A percentile compares a stretch with the other conserved stretches of the same genome.
Evolutionary conservation across 2,113 vertebrate genomes (phyloP).

Genomic region (Psilopogon haemacephalus): DNA sequence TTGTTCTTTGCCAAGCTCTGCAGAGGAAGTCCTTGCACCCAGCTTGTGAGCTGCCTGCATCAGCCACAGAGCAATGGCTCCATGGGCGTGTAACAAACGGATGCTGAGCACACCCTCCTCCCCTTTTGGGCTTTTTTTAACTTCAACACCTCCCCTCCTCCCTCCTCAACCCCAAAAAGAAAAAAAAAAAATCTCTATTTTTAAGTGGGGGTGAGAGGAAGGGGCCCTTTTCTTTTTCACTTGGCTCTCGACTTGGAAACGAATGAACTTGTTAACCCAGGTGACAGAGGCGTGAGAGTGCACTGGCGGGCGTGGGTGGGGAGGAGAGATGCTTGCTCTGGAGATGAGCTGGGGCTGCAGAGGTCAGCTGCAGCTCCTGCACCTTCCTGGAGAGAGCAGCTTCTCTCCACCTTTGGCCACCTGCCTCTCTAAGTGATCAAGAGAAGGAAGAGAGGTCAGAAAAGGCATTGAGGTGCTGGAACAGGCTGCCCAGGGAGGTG

Average conservation of each 20-base stretch:
- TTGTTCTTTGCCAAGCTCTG: not conserved
- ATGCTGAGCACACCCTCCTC: conserved; percentile 65
- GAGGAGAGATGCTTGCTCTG: conserved; percentile 21
- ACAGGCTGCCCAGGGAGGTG: too few relatives aligned
- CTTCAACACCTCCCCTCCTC: conserved; percentile 35
- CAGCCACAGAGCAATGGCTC: conserved; percentile 46
- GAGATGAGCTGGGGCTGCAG: conserved; percentile 45
- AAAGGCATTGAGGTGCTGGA: not conserved
- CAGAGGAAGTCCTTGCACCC: conserved; percentile 59
- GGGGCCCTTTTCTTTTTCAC: conserved; percentile 51
- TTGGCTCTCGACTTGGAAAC: conserved; percentile 23
- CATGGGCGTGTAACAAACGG: conserved; percentile 61
- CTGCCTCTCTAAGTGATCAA: not conserved
- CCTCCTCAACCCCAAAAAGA: conserved; percentile 50
- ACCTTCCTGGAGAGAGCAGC: not conserved
- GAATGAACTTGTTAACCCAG: conserved; percentile 36
- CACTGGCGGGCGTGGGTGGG: conserved; percentile 16
- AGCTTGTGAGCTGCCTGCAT: conserved; percentile 6
- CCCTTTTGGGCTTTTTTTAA: conserved; percentile 4
- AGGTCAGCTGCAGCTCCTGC: not conserved
- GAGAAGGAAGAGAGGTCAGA: not conserved
- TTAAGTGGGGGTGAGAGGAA: conserved; percentile 10
- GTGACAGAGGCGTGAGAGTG: conserved; percentile 53
- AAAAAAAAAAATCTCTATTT: not conserved
- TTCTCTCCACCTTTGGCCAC: not conserved